Evolutionary conservation across 2,113 vertebrate genomes (phyloP).

Genomic region (Speoplatyrhinus poulsoni): DNA sequence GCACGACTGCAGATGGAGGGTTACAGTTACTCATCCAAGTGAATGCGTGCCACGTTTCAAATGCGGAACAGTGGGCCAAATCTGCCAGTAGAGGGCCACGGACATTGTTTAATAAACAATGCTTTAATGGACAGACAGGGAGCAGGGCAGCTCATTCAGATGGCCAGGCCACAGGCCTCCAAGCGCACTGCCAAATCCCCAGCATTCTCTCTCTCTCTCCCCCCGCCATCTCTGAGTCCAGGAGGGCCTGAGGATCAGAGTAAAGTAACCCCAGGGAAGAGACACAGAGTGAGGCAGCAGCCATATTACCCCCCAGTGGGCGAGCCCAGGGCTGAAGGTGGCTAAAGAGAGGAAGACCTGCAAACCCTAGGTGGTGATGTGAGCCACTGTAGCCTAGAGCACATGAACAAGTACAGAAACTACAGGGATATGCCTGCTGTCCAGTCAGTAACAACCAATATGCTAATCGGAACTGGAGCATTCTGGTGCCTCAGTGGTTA

Average conservation of each 20-base stretch:
- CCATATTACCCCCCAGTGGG: slow-evolving; percentile 13
- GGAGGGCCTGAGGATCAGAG: slow-evolving; percentile 2
- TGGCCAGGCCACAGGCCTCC: slow-evolving; percentile 14
- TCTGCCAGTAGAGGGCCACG: slow-evolving; percentile 21
- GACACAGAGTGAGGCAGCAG: slow-evolving; percentile 22
- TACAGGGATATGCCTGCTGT: no score
- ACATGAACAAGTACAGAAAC: not conserved
- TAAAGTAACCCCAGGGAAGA: slow-evolving; percentile 3
- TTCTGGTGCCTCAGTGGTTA: no score
- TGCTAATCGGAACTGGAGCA: no score
- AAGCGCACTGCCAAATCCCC: slow-evolving; percentile 27
- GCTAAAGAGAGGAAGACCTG: not conserved
- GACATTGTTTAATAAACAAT: slow-evolving; percentile 41
- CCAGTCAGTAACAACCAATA: no score
- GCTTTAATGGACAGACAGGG: slow-evolving; percentile 35
- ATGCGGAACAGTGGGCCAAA: slow-evolving; percentile 20
- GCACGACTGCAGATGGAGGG: no score
- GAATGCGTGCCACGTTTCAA: no score
- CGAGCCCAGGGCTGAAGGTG: slow-evolving; percentile 13
- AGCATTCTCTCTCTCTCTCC: slow-evolving; percentile 10
- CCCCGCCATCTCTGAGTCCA: not conserved
- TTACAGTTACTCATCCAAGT: no score
- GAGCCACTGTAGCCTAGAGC: not conserved
- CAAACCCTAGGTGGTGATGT: not conserved
- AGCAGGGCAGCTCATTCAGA: slow-evolving; percentile 40